A percentile compares a stretch with the other conserved stretches of the same genome.
phyloP scores from a whole-genome alignment of 2,888 invertebrate species.

The Serrognathus titanus region DNA sequence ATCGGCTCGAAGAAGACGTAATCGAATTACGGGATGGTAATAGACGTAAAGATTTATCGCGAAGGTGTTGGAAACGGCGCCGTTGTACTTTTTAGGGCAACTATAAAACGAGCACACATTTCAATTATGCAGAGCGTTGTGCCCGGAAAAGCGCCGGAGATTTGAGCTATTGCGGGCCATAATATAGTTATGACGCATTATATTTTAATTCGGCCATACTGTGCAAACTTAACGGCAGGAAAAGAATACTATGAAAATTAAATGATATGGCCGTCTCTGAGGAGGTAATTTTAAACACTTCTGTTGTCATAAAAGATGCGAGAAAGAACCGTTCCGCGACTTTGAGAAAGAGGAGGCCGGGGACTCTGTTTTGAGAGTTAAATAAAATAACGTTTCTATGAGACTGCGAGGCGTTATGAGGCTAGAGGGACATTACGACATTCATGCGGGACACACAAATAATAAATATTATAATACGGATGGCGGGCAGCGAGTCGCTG shows the following conservation, averaged over 20 bases:
- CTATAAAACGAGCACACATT: conserved; percentile 33
- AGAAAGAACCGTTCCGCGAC: conserved; percentile 46
- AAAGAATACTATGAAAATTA: conserved; percentile 46
- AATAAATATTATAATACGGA: conserved; percentile 52
- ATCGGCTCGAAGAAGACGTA: conserved; percentile 17
- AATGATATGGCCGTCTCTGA: conserved; percentile 47
- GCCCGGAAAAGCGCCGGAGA: conserved; percentile 32
- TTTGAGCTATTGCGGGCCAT: conserved; percentile 39
- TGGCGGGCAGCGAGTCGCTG: conserved; percentile 35
- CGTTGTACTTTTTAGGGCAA: conserved; percentile 28
- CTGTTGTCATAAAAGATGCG: conserved; percentile 48
- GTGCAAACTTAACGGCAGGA: conserved; percentile 34
- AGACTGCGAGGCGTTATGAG: conserved; percentile 43
- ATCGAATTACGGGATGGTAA: conserved; percentile 7
- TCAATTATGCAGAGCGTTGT: conserved; percentile 38
- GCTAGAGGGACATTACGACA: conserved; percentile 42
- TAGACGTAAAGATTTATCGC: conserved; percentile 32
- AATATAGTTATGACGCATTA: conserved; percentile 46
- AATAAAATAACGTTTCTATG: conserved; percentile 49
- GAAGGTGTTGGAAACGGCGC: conserved; percentile 21
- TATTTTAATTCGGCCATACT: conserved; percentile 42
- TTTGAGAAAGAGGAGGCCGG: conserved; percentile 48
- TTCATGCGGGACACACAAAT: conserved; percentile 49
- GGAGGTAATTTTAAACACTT: conserved; percentile 51
- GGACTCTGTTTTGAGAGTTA: conserved; percentile 45